phyloP scores from a whole-genome alignment of 2,113 vertebrate species.

The Indicator indicator region DNA sequence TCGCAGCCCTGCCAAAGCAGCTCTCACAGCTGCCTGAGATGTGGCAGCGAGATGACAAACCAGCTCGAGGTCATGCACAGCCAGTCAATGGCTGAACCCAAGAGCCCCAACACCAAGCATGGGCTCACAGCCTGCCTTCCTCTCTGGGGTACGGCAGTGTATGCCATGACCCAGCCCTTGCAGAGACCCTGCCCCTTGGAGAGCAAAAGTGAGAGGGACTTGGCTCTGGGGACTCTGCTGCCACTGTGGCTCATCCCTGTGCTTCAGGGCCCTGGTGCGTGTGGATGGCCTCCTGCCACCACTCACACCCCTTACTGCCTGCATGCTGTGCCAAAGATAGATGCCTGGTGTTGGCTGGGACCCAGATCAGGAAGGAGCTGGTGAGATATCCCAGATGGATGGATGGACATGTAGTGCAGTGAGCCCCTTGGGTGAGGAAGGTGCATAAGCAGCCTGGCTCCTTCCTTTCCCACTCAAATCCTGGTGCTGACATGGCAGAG shows the following conservation, averaged over 20 bases:
- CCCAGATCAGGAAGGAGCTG: conserved; percentile 16
- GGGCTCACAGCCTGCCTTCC: accelerated
- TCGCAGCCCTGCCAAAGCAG: neutral
- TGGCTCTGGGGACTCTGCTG: neutral
- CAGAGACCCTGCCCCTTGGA: accelerated
- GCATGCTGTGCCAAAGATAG: neutral
- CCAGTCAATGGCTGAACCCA: accelerated
- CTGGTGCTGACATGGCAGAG: neutral
- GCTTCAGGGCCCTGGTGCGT: neutral
- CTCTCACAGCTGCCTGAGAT: neutral
- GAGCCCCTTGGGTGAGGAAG: neutral
- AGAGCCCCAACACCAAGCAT: neutral
- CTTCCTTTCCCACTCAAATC: neutral
- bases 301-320: neutral
- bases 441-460: neutral
- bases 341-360: conserved; percentile 1
- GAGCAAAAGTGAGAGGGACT: neutral
- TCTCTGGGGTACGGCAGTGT: accelerated
- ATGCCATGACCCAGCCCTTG: accelerated
- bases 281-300: neutral
- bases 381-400: conserved; percentile 31
- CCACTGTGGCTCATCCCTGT: neutral
- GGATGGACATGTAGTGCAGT: neutral
- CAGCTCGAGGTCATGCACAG: neutral
- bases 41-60: neutral